Percentiles rank a stretch among this genome's conserved stretches.
Evolutionary conservation across 2,797 vertebrate genomes (phyloP).

Genomic region (Heliangelus exortis): DNA sequence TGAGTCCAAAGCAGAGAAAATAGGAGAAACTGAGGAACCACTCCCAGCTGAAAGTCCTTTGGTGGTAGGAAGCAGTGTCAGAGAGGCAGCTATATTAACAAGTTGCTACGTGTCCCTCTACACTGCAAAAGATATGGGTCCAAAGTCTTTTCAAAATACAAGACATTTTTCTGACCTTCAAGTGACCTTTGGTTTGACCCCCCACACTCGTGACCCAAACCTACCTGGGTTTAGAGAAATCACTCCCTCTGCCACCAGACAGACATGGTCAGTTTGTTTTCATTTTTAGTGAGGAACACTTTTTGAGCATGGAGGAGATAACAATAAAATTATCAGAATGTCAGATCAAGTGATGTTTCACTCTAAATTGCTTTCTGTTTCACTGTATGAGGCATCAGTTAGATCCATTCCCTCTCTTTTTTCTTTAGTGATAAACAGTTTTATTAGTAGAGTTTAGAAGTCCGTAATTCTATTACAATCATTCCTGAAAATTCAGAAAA

Average conservation of each 20-base stretch:
- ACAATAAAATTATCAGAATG: background rate
- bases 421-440: background rate
- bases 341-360: background rate
- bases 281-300: background rate
- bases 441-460: background rate
- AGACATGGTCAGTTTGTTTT: rapidly evolving
- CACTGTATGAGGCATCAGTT: background rate
- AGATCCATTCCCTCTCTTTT: background rate
- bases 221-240: rapidly evolving
- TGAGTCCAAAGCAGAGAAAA: background rate
- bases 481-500: background rate
- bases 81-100: background rate
- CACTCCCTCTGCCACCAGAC: background rate
- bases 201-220: rapidly evolving
- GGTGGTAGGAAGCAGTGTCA: background rate
- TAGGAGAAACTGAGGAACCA: background rate
- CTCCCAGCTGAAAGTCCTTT: background rate
- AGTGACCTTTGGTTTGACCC: background rate
- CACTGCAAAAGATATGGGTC: rapidly evolving
- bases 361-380: background rate
- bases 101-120: rapidly evolving
- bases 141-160: background rate
- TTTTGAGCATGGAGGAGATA: background rate
- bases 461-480: background rate
- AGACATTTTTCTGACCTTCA: background rate